These are phyloP conservation scores for Amorpha juglandis DNA, from an alignment of 2,888 invertebrate genomes.

Conservation along the genomic window DNA sequence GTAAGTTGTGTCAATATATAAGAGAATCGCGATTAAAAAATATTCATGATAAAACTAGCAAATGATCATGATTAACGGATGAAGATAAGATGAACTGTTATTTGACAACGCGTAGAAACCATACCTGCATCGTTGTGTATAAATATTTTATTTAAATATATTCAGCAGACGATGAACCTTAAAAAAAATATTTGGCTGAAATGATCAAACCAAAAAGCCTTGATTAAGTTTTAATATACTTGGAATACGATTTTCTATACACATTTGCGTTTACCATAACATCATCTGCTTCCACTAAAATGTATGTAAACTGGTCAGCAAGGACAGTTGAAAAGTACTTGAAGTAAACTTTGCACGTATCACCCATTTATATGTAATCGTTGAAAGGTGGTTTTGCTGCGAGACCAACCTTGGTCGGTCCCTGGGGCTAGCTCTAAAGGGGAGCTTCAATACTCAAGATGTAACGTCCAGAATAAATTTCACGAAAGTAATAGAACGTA, in stretches of 20 bases:
- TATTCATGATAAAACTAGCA: not conserved
- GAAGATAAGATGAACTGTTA: too few species aligned
- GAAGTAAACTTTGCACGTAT: not conserved
- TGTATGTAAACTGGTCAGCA: not conserved
- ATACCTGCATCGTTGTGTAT: too few species aligned
- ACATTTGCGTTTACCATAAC: too few species aligned
- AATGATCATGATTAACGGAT: too few species aligned
- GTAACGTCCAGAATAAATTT: not conserved
- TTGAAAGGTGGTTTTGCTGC: conserved; percentile 40
- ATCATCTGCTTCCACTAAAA: not conserved
- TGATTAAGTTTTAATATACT: too few species aligned
- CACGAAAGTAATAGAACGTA: not conserved
- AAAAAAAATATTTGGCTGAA: too few species aligned
- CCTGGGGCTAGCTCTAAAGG: not conserved
- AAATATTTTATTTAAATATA: too few species aligned
- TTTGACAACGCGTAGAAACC: too few species aligned
- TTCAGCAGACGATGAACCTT: too few species aligned
- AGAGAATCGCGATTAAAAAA: not conserved
- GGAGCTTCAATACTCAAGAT: not conserved
- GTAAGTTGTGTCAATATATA: conserved; percentile 1
- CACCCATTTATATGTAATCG: conserved; percentile 26
- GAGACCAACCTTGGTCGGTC: conserved; percentile 9
- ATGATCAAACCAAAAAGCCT: too few species aligned
- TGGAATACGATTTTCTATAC: too few species aligned
- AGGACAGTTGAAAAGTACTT: not conserved